Evolutionary conservation across 1,140 invertebrate species (phyloP).

Genomic region (Anadara kagoshimensis): DNA sequence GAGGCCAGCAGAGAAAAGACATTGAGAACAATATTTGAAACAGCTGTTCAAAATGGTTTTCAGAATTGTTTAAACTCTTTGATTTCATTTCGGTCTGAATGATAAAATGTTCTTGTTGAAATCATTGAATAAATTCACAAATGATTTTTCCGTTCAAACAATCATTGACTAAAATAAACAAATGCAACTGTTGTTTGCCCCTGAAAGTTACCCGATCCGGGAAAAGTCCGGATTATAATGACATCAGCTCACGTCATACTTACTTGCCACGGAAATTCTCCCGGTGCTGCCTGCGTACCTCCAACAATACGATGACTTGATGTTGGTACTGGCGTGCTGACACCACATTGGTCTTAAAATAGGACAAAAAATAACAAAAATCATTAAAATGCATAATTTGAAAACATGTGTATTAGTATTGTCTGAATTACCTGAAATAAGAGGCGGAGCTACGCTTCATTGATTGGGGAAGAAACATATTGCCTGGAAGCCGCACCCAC

Average conservation of each 20-base stretch:
- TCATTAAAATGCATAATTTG: background rate
- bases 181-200: no score
- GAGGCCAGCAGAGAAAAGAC: no score
- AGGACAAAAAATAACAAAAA: background rate
- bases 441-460: constrained; percentile 17
- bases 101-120: no score
- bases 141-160: no score
- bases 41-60: no score
- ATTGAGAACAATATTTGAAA: no score
- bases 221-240: no score
- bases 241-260: background rate
- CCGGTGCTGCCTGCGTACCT: constrained; percentile 90
- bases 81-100: no score
- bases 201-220: no score
- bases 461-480: constrained; percentile 50
- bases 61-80: no score
- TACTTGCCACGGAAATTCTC: constrained; percentile 97
- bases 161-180: no score
- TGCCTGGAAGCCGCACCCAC: constrained; percentile 51
- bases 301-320: constrained; percentile 43
- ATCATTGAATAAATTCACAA: no score
- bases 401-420: background rate
- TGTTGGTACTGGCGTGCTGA: constrained; percentile 34
- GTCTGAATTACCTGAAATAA: constrained; percentile 33
- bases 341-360: constrained; percentile 46